Base-by-base conservation (phyloP, 2,888 invertebrate genomes). In the Gari tellinella region DNA sequence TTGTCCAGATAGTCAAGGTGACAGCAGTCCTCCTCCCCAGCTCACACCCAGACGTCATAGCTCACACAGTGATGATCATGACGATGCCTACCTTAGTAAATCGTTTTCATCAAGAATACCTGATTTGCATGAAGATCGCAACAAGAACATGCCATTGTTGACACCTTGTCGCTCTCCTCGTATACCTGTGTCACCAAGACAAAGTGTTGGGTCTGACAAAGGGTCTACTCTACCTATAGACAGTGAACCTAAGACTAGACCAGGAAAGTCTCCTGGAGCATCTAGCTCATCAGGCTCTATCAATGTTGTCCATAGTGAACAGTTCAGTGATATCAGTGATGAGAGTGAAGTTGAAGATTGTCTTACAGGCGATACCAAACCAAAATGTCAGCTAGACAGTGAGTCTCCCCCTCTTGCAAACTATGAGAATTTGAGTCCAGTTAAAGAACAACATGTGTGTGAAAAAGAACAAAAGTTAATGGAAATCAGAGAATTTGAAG, bases 311-410 rank as follows among this genome's bases (percentile, higher is more conserved):
- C 81, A 77, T 40, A 80, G 79, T 58, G 82, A 83, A 48, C 69
- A 77, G 23, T 82, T 81, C 57, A 83, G 82, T 75, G 82, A 82
- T 60, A 81, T 82, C 7, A 81, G 82, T 57, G 83, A 83, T 72
- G 80, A 80, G 60, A 78, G 80, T 26, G 69, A 68, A n/a, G 64
- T 60, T 51, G 66, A 72, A 31, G 4, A 31, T 10, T 31, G 5
- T 4, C 31, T 31, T 31, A 25, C 51, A n/a, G 15, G 25, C 3
- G 26, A 23, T n/a, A 26, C 15, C 23, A 48, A n/a, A 19, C 31
- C 31, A 31, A 31, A 31, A 31, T 31, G 31, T 31, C 31, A 31
- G 31, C 31, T 10, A 10, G 31, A 31, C 4, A 31, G 4, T 31
- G 31, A 31, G 31, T 48, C 48, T 19, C 48, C 48, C 17, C 17